Evolutionary conservation across 2,797 vertebrate species (phyloP).

Genomic region (Mormyrops boulengeri): DNA sequence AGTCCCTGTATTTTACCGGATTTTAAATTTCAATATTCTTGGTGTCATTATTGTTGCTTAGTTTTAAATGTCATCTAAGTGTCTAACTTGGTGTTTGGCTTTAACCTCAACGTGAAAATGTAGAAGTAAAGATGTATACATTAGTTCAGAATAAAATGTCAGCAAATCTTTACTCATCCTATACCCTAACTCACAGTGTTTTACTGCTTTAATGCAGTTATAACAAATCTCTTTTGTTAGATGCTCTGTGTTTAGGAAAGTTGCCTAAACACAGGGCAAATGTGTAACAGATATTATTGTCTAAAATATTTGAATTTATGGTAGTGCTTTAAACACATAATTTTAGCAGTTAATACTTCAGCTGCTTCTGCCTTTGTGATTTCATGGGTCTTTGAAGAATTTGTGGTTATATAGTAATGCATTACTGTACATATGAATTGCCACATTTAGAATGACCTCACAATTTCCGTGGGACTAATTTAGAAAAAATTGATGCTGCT

Average conservation of each 20-base stretch:
- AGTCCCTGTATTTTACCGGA: not conserved
- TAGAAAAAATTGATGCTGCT: not conserved
- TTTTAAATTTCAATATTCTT: not conserved
- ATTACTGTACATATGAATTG: not conserved
- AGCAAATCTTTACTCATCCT: not conserved
- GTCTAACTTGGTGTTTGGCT: not conserved
- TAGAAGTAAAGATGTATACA: not conserved
- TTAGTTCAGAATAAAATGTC: not conserved
- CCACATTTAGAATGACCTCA: not conserved
- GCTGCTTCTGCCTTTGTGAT: not conserved
- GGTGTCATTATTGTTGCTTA: not conserved
- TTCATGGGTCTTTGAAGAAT: not conserved
- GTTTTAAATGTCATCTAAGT: not conserved
- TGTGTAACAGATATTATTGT: not conserved
- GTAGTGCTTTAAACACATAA: not conserved
- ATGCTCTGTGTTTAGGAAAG: not conserved
- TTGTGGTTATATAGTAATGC: not conserved
- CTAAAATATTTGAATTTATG: not conserved
- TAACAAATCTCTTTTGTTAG: not conserved
- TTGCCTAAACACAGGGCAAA: not conserved
- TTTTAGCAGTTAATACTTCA: not conserved
- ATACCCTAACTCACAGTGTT: not conserved
- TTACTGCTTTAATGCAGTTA: not conserved
- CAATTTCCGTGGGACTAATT: not conserved
- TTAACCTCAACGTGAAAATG: not conserved